Percentiles rank a stretch among this genome's conserved stretches.
phyloP scores from a whole-genome alignment of 2,797 vertebrate species.

The Lophotriccus pileatus region DNA sequence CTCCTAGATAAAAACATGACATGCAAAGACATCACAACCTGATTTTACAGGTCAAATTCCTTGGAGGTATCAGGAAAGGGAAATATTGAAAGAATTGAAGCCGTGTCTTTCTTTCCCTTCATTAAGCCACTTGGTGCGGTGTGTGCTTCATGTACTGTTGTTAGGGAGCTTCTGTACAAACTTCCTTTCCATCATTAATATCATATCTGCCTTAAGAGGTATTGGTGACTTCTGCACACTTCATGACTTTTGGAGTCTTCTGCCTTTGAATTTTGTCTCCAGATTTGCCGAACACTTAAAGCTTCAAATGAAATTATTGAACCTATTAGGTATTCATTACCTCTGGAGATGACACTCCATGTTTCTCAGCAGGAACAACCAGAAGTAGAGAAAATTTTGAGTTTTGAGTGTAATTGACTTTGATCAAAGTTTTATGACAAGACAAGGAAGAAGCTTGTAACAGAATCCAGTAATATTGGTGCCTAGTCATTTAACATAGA shows the following conservation, averaged over 20 bases:
- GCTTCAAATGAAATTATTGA: background rate
- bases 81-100: background rate
- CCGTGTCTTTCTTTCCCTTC: background rate
- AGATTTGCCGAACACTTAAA: background rate
- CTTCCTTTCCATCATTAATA: background rate
- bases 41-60: background rate
- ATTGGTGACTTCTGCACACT: background rate
- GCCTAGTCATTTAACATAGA: background rate
- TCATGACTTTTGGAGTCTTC: background rate
- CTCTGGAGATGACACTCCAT: background rate
- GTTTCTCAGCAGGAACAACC: background rate
- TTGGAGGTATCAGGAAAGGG: background rate
- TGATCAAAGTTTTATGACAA: slow-evolving; percentile 8
- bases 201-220: background rate
- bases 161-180: background rate
- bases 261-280: background rate
- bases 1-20: background rate
- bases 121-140: background rate
- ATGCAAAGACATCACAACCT: background rate
- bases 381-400: background rate
- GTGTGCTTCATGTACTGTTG: background rate
- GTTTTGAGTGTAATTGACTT: background rate
- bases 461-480: background rate
- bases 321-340: background rate
- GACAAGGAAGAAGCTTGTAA: background rate